Conservation (phyloP, 2,113 vertebrate species). For the Marmota flaviventris region DNA sequence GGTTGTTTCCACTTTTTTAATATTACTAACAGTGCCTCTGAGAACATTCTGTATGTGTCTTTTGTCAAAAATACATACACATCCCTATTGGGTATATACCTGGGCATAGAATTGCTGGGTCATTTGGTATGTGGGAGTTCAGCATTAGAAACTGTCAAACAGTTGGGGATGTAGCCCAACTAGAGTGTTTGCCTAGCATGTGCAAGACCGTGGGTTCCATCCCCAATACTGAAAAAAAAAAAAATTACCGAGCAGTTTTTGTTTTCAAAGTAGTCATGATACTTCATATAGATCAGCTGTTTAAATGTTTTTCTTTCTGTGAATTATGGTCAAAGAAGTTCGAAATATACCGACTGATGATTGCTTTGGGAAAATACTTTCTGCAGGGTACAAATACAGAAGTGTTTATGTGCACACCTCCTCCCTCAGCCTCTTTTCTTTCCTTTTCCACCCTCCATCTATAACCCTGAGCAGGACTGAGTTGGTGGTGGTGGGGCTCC, state of each 20-base stretch:
- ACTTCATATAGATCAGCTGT: neutral
- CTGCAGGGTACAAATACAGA: neutral
- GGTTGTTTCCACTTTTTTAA: neutral
- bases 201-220: no score
- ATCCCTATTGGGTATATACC: neutral
- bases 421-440: neutral
- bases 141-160: neutral
- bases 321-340: neutral
- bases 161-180: no score
- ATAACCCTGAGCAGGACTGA: neutral
- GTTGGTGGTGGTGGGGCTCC: neutral
- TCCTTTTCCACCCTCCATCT: neutral
- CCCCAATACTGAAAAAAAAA: no score
- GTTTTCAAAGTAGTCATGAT: neutral
- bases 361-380: neutral
- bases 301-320: slow-evolving; percentile 46
- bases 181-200: no score
- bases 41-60: neutral
- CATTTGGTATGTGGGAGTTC: neutral
- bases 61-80: neutral
- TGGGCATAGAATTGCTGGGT: neutral
- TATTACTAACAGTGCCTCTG: neutral
- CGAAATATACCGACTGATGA: slow-evolving; percentile 1
- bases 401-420: neutral
- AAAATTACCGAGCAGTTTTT: neutral